Base-by-base conservation (phyloP, 2,797 vertebrate genomes). In the Lindbergichthys nudifrons region DNA sequence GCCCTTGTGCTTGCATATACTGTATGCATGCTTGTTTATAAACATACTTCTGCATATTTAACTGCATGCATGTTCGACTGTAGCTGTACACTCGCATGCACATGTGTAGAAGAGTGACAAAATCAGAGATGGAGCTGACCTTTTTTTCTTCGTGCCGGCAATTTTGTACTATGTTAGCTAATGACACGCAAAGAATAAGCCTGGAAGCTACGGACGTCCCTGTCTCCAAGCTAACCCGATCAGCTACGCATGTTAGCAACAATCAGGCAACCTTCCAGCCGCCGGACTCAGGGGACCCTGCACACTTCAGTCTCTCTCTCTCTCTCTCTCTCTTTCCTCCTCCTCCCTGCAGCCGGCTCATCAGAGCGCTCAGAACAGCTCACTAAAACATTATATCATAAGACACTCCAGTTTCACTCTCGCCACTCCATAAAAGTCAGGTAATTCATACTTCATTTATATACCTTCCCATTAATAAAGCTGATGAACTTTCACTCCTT, bases 401-500 rank as follows among this genome's bases (percentile, higher is more conserved):
- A 92, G 90, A 91, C 84, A 90, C 92, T 91, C 85, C 83, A 87
- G 84, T 92, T 88, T 93, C 90, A 84, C 89, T 90, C 88, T 88
- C 80, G 82, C 88, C 90, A 92, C 89, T 93, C 92, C 88, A 94
- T 95, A 94, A 94, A 93, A 93, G 92, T 90, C 90, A 91, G 88
- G 92, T 91, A 92, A 94, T 93, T 92, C 92, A 92, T 92, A 89
- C 90, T 93, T 92, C 89, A 92, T 94, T 93, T 92, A 93, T 92
- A 92, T 90, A 93, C 90, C 89, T 87, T 91, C 87, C 83, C 91
- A 91, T 93, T 94, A 92, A 94, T 92, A 92, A 92, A 94, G 91
- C 89, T 93, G 87, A 92, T 93, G 89, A 94, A 94, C 86, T 93
- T 93, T 93, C 91, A 89, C 89, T 92, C 88, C 86, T 93, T 92